A percentile compares a stretch with the other conserved stretches of the same genome.
phyloP scores from a whole-genome alignment of 92 coral and sea anemone species.

The Porites cylindrica region DNA sequence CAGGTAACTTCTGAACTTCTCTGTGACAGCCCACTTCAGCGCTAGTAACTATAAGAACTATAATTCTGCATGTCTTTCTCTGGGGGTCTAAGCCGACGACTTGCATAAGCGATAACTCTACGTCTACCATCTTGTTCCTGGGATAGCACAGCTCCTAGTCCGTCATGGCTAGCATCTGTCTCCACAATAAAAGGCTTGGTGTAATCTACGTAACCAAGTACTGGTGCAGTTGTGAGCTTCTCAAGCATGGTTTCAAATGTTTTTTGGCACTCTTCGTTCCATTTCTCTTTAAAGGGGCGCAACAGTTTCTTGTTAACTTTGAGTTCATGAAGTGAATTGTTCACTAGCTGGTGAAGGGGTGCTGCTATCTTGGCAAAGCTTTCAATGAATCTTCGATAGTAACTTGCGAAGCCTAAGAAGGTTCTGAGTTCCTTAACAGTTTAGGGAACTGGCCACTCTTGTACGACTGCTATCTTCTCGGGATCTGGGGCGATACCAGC shows the following conservation, averaged over 20 bases:
- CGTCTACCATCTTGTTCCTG: conserved; percentile 51
- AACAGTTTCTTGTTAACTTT: conserved; percentile 28
- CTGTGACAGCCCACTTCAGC: background rate
- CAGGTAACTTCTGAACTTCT: background rate
- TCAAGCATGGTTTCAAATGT: conserved; percentile 34
- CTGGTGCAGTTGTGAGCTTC: conserved; percentile 33
- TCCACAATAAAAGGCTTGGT: conserved; percentile 26
- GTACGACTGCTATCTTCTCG: background rate
- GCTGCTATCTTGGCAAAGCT: conserved; percentile 60
- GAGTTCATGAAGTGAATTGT: conserved; percentile 50
- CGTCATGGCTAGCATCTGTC: conserved; percentile 26
- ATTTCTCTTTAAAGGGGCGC: conserved; percentile 32
- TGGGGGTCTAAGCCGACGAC: conserved; percentile 61
- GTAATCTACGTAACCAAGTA: conserved; percentile 33
- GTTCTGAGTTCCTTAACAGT: conserved; percentile 47
- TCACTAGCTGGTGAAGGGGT: conserved; percentile 64
- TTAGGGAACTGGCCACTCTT: background rate
- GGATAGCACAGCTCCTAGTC: conserved; percentile 56
- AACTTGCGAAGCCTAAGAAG: conserved; percentile 64
- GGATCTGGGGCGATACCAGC: background rate
- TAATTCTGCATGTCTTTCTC: background rate
- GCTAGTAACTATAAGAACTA: background rate
- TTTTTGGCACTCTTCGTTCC: conserved; percentile 39
- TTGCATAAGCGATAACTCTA: conserved; percentile 69
- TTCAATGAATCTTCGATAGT: conserved; percentile 53